A percentile compares a stretch with the other conserved stretches of the same genome.
Evolutionary conservation across 2,888 invertebrate genomes (phyloP).

Genomic region (Argyresthia goedartella): DNA sequence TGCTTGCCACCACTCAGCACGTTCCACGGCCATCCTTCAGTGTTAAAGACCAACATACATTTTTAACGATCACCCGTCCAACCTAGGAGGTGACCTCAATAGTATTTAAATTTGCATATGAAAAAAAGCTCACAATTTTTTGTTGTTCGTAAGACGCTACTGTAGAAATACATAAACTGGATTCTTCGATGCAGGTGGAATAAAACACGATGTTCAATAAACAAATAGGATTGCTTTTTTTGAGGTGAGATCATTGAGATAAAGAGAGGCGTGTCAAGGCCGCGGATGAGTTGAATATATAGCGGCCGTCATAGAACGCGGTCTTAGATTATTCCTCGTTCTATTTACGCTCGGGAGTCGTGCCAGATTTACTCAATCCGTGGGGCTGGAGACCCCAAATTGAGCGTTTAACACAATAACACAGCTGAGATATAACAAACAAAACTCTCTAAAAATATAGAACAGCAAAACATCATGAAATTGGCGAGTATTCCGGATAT

Average conservation of each 20-base stretch:
- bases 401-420: neutral
- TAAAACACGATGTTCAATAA: no score
- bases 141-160: neutral
- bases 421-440: neutral
- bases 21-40: slow-evolving; percentile 30
- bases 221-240: no score
- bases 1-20: slow-evolving; percentile 24
- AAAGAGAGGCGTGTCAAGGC: slow-evolving; percentile 17
- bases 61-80: slow-evolving; percentile 34
- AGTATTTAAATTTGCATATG: slow-evolving; percentile 6
- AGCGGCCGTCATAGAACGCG: slow-evolving; percentile 13
- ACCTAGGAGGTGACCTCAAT: slow-evolving; percentile 9
- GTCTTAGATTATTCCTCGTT: slow-evolving; percentile 32
- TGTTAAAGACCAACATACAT: slow-evolving; percentile 29
- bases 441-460: no score
- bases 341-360: slow-evolving; percentile 51
- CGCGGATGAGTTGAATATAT: neutral
- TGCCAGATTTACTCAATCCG: slow-evolving; percentile 31
- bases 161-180: neutral
- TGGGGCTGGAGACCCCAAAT: slow-evolving; percentile 1
- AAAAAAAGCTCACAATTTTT: neutral
- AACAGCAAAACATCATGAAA: no score
- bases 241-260: slow-evolving; percentile 1
- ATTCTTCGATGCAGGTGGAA: no score
- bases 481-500: no score